Evolutionary conservation across 2,113 vertebrate genomes (phyloP).

Genomic region (Chionis minor): DNA sequence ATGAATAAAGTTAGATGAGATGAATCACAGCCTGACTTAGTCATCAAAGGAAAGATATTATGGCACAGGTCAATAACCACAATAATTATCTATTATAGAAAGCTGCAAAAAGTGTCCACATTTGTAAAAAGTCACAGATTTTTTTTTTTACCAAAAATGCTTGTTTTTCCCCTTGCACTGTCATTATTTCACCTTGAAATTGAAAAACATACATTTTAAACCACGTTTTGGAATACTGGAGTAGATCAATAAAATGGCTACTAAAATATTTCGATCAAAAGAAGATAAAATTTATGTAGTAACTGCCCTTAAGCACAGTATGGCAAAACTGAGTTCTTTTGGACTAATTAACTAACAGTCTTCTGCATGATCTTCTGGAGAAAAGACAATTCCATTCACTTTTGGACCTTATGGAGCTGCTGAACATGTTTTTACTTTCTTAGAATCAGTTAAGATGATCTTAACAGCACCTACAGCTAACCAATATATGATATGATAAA

Average conservation of each 20-base stretch:
- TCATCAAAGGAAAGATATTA: not conserved
- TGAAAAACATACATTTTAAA: not conserved
- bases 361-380: not conserved
- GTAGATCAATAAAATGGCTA: not conserved
- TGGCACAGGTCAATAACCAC: not conserved
- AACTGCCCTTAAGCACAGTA: not conserved
- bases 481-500: not conserved
- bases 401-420: not conserved
- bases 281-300: not conserved
- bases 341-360: not conserved
- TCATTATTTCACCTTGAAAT: not conserved
- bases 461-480: not conserved
- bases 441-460: not conserved
- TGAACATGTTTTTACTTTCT: not conserved
- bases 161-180: not conserved
- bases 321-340: not conserved
- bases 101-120: not conserved
- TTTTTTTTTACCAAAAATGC: not conserved
- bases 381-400: not conserved
- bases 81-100: not conserved
- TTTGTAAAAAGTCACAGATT: not conserved
- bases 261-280: not conserved
- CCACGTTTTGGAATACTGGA: not conserved
- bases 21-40: not conserved
- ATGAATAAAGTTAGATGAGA: not conserved